phyloP scores from a whole-genome alignment of 2,113 vertebrate species.

The Gadus chalcogrammus region DNA sequence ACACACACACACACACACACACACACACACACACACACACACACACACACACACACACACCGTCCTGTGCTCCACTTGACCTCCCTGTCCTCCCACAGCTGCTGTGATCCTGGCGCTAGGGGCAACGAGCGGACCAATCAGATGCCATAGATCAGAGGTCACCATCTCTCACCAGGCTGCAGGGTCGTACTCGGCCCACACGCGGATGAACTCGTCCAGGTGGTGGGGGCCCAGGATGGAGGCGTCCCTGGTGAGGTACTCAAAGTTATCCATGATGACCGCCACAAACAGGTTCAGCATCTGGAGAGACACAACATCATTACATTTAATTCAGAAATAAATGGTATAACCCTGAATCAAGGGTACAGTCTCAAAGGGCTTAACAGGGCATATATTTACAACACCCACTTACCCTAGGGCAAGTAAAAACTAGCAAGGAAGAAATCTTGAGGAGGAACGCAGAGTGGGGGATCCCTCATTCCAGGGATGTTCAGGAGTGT shows the following conservation, averaged over 20 bases:
- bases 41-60: slow-evolving; percentile 1
- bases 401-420: too few relatives aligned
- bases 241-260: slow-evolving; percentile 94
- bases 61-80: neutral
- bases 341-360: too few relatives aligned
- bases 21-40: slow-evolving; percentile 8
- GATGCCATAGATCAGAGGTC: neutral
- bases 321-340: too few relatives aligned
- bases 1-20: neutral
- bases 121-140: too few relatives aligned
- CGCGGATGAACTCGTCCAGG: slow-evolving; percentile 95
- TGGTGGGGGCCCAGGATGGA: slow-evolving; percentile 98
- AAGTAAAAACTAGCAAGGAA: too few relatives aligned
- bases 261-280: slow-evolving; percentile 99
- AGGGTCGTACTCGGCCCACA: slow-evolving; percentile 98
- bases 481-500: too few relatives aligned
- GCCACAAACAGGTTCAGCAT: slow-evolving; percentile 99
- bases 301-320: slow-evolving; percentile 55
- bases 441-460: too few relatives aligned
- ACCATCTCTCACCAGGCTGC: slow-evolving; percentile 87
- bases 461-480: too few relatives aligned
- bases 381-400: too few relatives aligned
- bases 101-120: neutral
- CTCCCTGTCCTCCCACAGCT: neutral
- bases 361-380: too few relatives aligned